Percentiles rank a stretch among this genome's conserved stretches.
Evolutionary conservation across 2,888 invertebrate genomes (phyloP).

Genomic region (Ephialtes manifestator): DNA sequence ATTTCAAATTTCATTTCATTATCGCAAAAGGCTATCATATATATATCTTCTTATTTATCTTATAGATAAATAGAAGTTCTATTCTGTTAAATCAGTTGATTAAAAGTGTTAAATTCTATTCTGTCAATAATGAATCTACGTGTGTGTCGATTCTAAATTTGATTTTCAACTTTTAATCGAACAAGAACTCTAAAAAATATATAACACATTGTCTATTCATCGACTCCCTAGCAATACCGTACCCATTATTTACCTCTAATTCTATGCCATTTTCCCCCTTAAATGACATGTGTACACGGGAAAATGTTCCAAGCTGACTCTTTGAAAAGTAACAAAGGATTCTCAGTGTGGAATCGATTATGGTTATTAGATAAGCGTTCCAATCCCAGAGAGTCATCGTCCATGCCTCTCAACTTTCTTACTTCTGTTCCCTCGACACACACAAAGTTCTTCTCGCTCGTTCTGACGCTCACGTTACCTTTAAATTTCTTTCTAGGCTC

Average conservation of each 20-base stretch:
- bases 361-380: conserved; percentile 64
- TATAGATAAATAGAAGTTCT: no score
- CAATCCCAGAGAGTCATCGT: conserved; percentile 62
- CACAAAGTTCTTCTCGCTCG: not conserved
- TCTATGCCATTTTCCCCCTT: not conserved
- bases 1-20: no score
- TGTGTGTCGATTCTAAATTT: no score
- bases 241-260: not conserved
- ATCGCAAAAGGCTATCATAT: no score
- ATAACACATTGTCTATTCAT: not conserved
- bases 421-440: not conserved
- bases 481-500: conserved; percentile 57
- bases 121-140: no score
- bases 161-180: no score
- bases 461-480: conserved; percentile 39
- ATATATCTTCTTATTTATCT: no score
- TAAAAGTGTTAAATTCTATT: no score
- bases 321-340: conserved; percentile 29
- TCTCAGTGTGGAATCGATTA: conserved; percentile 54
- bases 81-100: no score
- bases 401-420: conserved; percentile 21
- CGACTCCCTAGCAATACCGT: not conserved
- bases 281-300: conserved; percentile 23
- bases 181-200: no score
- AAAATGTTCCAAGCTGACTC: conserved; percentile 1